Conservation (phyloP, 2,888 invertebrate species). For the Sclerodermus sp. region DNA sequence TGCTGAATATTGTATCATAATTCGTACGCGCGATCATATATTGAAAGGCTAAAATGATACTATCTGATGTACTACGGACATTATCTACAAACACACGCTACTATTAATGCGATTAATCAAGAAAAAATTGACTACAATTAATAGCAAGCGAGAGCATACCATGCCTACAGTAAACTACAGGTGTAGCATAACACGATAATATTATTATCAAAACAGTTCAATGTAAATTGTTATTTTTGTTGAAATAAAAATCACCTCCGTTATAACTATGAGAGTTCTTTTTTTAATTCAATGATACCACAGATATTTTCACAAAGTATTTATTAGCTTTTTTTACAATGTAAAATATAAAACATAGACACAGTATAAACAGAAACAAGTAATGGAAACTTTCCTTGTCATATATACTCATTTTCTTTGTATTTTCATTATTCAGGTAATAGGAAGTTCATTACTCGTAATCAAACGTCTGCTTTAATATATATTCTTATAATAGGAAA, state of each 20-base stretch:
- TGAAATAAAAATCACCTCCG: slow-evolving; percentile 59
- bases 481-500: too few species aligned
- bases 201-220: slow-evolving; percentile 56
- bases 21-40: slow-evolving; percentile 20
- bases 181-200: slow-evolving; percentile 56
- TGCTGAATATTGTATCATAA: slow-evolving; percentile 34
- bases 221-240: slow-evolving; percentile 60
- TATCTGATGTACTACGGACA: slow-evolving; percentile 24
- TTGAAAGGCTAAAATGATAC: slow-evolving; percentile 23
- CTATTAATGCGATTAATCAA: slow-evolving; percentile 38
- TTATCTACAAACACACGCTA: slow-evolving; percentile 19
- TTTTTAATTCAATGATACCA: not conserved
- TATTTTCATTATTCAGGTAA: too few species aligned
- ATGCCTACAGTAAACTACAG: slow-evolving; percentile 53
- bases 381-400: too few species aligned
- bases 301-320: slow-evolving; percentile 2
- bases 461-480: too few species aligned
- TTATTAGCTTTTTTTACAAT: slow-evolving; percentile 21
- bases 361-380: not conserved
- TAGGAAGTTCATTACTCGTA: too few species aligned
- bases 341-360: slow-evolving; percentile 19
- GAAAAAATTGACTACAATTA: slow-evolving; percentile 43
- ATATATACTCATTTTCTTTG: too few species aligned
- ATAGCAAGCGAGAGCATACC: slow-evolving; percentile 53
- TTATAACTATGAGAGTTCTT: slow-evolving; percentile 31